A percentile compares a stretch with the other conserved stretches of the same genome.
Evolutionary conservation across 2,113 vertebrate genomes (phyloP).

Genomic region (Columbina picui): DNA sequence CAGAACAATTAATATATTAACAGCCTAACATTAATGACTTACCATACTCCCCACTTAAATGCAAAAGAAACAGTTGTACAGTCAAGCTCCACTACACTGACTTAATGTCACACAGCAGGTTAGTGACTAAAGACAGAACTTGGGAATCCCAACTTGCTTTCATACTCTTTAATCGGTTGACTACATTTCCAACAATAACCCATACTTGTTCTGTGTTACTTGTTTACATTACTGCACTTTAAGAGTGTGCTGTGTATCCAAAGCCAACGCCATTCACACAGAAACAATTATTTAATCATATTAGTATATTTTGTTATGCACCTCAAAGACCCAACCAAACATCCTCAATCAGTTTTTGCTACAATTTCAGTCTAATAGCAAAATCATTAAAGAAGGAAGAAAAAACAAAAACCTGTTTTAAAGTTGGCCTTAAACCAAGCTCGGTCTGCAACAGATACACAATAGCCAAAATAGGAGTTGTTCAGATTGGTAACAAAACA

Average conservation of each 20-base stretch:
- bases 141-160: neutral
- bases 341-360: neutral
- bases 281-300: neutral
- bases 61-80: neutral
- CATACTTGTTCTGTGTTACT: neutral
- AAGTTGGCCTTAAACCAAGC: neutral
- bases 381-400: neutral
- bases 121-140: neutral
- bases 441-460: neutral
- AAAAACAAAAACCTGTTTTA: neutral
- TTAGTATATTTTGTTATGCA: neutral
- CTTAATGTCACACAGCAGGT: neutral
- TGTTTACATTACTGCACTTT: neutral
- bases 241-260: neutral
- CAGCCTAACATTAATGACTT: neutral
- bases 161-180: neutral
- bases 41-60: neutral
- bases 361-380: neutral
- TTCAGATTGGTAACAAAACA: slow-evolving; percentile 42
- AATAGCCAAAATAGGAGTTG: slow-evolving; percentile 56
- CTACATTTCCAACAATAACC: slow-evolving; percentile 43
- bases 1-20: neutral
- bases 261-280: neutral
- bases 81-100: neutral
- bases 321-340: neutral